Conservation (phyloP, 1,140 invertebrate genomes). For the Berghia stephanieae region DNA sequence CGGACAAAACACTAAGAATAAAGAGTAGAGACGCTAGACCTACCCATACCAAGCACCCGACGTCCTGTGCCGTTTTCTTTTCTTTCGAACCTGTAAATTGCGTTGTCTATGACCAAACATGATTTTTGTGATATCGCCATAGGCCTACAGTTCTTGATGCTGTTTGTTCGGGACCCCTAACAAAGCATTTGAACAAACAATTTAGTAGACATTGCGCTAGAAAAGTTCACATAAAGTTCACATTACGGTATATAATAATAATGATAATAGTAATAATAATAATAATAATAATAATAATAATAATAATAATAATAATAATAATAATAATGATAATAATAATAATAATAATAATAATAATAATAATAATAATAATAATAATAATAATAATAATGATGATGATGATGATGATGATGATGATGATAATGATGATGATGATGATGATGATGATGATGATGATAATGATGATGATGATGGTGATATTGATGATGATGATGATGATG, state of each 20-base stretch:
- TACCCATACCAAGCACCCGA: no score
- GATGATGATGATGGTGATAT: constrained; percentile 39
- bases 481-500: constrained; percentile 59
- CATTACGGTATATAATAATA: no score
- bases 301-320: constrained; percentile 13
- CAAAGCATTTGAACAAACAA: not conserved
- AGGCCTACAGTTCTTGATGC: not conserved
- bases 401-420: constrained; percentile 69
- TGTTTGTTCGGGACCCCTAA: not conserved
- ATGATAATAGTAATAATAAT: constrained; percentile 75
- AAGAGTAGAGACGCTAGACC: no score
- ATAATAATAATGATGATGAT: constrained; percentile 73
- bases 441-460: constrained; percentile 62
- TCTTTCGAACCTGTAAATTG: no score
- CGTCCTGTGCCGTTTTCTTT: no score
- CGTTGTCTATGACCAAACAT: not conserved
- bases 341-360: constrained; percentile 15
- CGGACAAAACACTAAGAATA: no score
- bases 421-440: constrained; percentile 23
- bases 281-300: constrained; percentile 39
- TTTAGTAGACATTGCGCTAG: no score
- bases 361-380: constrained; percentile 70
- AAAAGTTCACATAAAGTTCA: no score
- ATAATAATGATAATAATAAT: constrained; percentile 23
- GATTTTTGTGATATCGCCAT: not conserved